These are phyloP conservation scores for Cheiracanthium punctorium DNA, from an alignment of 2,888 invertebrate species.

Conservation along the genomic window DNA sequence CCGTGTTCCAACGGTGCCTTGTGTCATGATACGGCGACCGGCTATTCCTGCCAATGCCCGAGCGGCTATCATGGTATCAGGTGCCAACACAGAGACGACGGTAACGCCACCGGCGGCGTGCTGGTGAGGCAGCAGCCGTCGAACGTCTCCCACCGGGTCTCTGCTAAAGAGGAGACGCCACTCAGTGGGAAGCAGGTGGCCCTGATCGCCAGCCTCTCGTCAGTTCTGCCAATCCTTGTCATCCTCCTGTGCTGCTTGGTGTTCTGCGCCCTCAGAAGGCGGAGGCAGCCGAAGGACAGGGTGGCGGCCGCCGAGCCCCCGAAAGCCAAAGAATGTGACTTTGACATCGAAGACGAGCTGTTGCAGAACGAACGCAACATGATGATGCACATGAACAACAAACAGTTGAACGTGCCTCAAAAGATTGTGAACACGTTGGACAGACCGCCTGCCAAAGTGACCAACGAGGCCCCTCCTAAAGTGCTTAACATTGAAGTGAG, in stretches of 20 bases:
- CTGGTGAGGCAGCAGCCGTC: slow-evolving; percentile 10
- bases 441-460: slow-evolving; percentile 45
- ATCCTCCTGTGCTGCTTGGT: slow-evolving; percentile 26
- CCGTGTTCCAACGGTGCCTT: slow-evolving; percentile 83
- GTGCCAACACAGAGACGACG: slow-evolving; percentile 23
- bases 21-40: slow-evolving; percentile 83
- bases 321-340: slow-evolving; percentile 40
- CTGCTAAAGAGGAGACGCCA: slow-evolving; percentile 22
- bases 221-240: background rate
- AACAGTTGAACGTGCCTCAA: slow-evolving; percentile 46
- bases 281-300: background rate
- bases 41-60: slow-evolving; percentile 89
- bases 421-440: slow-evolving; percentile 64
- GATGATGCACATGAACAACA: slow-evolving; percentile 51
- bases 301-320: background rate
- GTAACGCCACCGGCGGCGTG: background rate
- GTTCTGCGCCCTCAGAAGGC: slow-evolving; percentile 9
- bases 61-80: slow-evolving; percentile 86
- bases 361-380: slow-evolving; percentile 57
- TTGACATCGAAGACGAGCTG: slow-evolving; percentile 37
- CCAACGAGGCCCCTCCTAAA: slow-evolving; percentile 59
- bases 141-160: slow-evolving; percentile 62
- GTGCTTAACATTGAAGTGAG: slow-evolving; percentile 60
- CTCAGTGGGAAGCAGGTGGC: slow-evolving; percentile 12
- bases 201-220: slow-evolving; percentile 26